phyloP scores from a whole-genome alignment of 2,888 invertebrate genomes.

The Drosophila paramelanica region DNA sequence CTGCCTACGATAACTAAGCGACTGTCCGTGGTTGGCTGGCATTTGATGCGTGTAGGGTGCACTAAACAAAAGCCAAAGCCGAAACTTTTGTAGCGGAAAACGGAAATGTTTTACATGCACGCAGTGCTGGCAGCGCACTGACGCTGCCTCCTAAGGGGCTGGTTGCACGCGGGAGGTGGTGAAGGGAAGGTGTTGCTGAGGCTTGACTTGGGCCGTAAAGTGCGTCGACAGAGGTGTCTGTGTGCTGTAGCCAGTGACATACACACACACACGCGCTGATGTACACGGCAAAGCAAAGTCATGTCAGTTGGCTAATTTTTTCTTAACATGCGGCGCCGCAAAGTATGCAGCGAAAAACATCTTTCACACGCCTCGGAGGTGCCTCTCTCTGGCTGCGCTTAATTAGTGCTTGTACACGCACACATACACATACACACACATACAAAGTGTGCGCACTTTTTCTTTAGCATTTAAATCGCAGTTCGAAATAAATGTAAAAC shows the following conservation, averaged over 20 bases:
- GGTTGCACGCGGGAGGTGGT: neutral
- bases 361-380: slow-evolving; percentile 20
- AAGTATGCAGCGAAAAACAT: slow-evolving; percentile 48
- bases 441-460: neutral
- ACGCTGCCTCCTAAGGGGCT: neutral
- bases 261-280: slow-evolving; percentile 2
- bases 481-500: slow-evolving; percentile 6
- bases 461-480: slow-evolving; percentile 16
- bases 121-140: slow-evolving; percentile 30
- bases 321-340: slow-evolving; percentile 47
- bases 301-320: slow-evolving; percentile 59
- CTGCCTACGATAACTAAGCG: neutral
- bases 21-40: slow-evolving; percentile 1
- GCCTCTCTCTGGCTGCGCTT: slow-evolving; percentile 28
- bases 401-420: slow-evolving; percentile 57
- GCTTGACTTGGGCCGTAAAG: neutral
- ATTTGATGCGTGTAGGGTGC: slow-evolving; percentile 51
- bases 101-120: slow-evolving; percentile 78
- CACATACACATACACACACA: slow-evolving; percentile 3
- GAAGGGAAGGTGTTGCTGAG: no score
- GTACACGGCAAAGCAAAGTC: slow-evolving; percentile 45
- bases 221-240: slow-evolving; percentile 19
- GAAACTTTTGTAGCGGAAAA: slow-evolving; percentile 73
- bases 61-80: slow-evolving; percentile 63
- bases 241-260: slow-evolving; percentile 20